Conservation (phyloP, 2,113 vertebrate genomes). For the Stigmatopora nigra region DNA sequence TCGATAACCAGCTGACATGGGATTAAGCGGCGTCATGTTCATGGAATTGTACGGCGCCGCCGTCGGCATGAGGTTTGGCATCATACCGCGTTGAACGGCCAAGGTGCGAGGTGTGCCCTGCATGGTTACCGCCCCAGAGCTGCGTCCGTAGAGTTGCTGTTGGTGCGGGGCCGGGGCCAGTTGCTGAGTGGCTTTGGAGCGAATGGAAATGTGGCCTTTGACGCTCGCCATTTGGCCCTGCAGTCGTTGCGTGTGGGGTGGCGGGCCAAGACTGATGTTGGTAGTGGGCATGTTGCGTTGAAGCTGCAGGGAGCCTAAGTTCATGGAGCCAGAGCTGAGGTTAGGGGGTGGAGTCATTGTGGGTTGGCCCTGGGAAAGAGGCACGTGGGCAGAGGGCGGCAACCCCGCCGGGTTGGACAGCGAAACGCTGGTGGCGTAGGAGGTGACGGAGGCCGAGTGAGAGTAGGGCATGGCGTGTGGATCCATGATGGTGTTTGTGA, state of each 20-base stretch:
- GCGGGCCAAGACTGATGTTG: slow-evolving; percentile 80
- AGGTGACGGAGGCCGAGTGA: slow-evolving; percentile 92
- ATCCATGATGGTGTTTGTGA: slow-evolving; percentile 99
- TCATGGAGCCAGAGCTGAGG: slow-evolving; percentile 84
- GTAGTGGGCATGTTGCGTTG: slow-evolving; percentile 92
- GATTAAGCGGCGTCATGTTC: slow-evolving; percentile 96
- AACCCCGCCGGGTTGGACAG: slow-evolving; percentile 88
- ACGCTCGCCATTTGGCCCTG: slow-evolving; percentile 92
- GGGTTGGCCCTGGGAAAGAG: slow-evolving; percentile 89
- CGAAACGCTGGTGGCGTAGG: slow-evolving; percentile 96
- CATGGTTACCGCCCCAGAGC: slow-evolving; percentile 83
- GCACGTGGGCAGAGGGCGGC: slow-evolving; percentile 81
- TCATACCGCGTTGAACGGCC: slow-evolving; percentile 91
- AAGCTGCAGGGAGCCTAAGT: slow-evolving; percentile 83
- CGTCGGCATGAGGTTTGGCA: slow-evolving; percentile 94
- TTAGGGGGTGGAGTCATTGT: slow-evolving; percentile 94
- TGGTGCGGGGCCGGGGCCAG: slow-evolving; percentile 80
- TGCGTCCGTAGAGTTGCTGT: slow-evolving; percentile 95
- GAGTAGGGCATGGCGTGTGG: slow-evolving; percentile 97
- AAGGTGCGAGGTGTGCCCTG: slow-evolving; percentile 84
- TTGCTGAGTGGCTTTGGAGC: slow-evolving; percentile 89
- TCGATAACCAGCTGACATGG: slow-evolving; percentile 91
- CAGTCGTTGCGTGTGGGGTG: slow-evolving; percentile 86
- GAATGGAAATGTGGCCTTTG: slow-evolving; percentile 93
- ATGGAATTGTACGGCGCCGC: slow-evolving; percentile 91